Percentiles rank a stretch among this genome's conserved stretches.
Evolutionary conservation across 2,113 vertebrate genomes (phyloP).

Genomic region (Deroptyus accipitrinus): DNA sequence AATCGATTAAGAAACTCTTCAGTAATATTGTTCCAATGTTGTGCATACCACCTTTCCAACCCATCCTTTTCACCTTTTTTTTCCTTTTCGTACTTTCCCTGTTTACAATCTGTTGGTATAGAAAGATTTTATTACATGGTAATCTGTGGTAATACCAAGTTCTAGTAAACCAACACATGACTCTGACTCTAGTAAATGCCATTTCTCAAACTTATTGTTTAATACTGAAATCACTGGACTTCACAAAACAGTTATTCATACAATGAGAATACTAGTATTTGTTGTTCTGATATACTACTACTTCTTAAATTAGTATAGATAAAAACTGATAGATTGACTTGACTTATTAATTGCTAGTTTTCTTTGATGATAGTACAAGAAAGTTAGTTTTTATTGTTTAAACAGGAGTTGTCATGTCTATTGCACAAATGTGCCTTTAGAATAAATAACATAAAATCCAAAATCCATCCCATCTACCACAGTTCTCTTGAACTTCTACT

Average conservation of each 20-base stretch:
- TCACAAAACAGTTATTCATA: background rate
- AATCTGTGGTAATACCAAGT: background rate
- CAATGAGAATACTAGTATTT: background rate
- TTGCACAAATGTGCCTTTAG: background rate
- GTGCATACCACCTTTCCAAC: background rate
- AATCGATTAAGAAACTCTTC: background rate
- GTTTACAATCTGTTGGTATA: background rate
- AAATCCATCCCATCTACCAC: background rate
- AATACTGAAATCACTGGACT: background rate
- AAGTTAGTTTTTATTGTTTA: background rate
- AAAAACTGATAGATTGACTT: background rate
- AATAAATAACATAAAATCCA: background rate
- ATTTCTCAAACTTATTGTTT: background rate
- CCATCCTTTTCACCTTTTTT: background rate
- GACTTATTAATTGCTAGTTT: background rate
- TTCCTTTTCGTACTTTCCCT: background rate
- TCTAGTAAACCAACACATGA: background rate
- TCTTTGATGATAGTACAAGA: background rate
- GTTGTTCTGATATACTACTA: background rate
- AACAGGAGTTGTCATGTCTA: background rate
- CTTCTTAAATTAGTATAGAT: background rate
- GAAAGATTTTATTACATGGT: background rate
- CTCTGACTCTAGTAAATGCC: background rate
- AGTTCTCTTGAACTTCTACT: background rate
- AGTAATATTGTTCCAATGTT: background rate